Evolutionary conservation across 1,140 invertebrate species (phyloP), one percentile per base, ranked within the genome.

Genomic region (Gonatopus flavifemur): DNA sequence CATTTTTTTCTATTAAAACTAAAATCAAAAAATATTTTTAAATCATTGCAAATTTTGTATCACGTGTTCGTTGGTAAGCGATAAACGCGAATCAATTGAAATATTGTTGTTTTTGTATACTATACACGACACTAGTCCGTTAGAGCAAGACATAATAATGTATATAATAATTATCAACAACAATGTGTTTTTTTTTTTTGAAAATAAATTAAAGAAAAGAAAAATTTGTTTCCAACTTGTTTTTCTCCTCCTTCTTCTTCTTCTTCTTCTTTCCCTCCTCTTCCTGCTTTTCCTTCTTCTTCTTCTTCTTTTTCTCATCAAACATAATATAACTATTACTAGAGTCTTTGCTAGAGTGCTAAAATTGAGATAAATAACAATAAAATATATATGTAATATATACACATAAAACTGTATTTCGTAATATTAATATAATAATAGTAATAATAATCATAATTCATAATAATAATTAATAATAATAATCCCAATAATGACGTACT

Each of bases 341-440:
- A n/a, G n/a, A n/a, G n/a, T n/a, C n/a, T n/a, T n/a, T n/a, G n/a
- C n/a, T n/a, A n/a, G n/a, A n/a, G n/a, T n/a, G n/a, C n/a, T n/a
- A n/a, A n/a, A n/a, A n/a, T n/a, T n/a, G n/a, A n/a, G n/a, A n/a
- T n/a, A n/a, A n/a, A n/a, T n/a, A n/a, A n/a, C n/a, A n/a, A n/a
- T n/a, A n/a, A n/a, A n/a, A n/a, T 41, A 44, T 39, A 31, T 57
- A 49, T 57, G 45, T 58, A 54, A 73, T 75, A 67, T 72, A 74
- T 76, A 77, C 75, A 77, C 73, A 76, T 77, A 77, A 74, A 76
- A 77, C 65, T 76, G 71, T 77, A 77, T 78, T 77, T 77, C 66
- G 64, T 78, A 74, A 70, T 75, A 70, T 69, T 74, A 73, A 70
- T 73, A 73, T 73, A 72, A 71, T 73, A 72, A 71, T 72, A 59